Evolutionary conservation across 2,113 vertebrate genomes (phyloP).

Genomic region (Eidolon helvum): DNA sequence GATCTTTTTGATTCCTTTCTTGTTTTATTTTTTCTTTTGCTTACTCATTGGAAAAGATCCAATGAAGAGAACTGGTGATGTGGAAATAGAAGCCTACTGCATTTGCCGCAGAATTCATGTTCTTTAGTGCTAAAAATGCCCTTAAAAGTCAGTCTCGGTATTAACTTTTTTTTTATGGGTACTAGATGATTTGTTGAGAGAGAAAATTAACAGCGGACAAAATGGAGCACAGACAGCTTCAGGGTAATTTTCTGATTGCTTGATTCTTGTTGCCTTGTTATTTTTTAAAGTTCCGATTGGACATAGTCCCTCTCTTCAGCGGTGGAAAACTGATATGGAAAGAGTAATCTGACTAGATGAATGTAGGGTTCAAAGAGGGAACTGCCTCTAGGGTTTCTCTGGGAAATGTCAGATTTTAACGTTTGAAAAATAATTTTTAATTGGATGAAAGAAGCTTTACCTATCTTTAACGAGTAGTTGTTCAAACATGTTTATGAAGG

Average conservation of each 20-base stretch:
- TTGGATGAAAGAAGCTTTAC: background rate
- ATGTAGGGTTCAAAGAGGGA: background rate
- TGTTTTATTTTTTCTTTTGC: background rate
- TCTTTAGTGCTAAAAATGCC: background rate
- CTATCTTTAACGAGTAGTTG: background rate
- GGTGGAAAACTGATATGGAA: background rate
- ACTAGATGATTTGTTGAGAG: background rate
- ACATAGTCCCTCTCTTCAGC: background rate
- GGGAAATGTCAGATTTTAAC: background rate
- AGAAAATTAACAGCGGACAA: background rate
- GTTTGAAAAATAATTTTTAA: conserved; percentile 1
- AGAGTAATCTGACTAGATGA: background rate
- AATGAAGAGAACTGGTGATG: background rate
- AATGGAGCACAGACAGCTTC: background rate
- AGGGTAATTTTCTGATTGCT: background rate
- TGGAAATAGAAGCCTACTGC: background rate
- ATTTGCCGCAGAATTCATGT: background rate
- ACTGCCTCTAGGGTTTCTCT: background rate
- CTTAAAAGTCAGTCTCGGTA: background rate
- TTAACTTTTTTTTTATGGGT: background rate
- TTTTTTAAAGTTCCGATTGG: background rate
- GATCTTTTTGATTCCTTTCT: background rate
- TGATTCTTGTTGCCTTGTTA: background rate
- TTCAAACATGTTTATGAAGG: background rate
- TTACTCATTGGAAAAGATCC: background rate